Conservation (phyloP, 1,140 invertebrate species). For the Musca vetustissima region DNA sequence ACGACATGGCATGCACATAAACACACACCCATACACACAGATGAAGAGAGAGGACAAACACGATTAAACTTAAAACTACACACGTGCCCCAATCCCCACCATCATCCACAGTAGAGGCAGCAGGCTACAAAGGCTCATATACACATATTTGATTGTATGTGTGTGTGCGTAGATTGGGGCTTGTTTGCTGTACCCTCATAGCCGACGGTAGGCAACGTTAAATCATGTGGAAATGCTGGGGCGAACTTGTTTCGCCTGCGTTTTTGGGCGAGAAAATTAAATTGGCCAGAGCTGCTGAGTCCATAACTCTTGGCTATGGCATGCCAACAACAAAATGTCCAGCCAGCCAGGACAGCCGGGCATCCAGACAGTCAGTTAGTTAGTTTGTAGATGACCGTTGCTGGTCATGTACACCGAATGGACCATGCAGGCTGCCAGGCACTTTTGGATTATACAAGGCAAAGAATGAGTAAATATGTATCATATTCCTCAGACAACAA, state of each 20-base stretch:
- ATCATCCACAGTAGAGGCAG: not conserved
- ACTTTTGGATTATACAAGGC: not conserved
- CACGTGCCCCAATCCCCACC: not conserved
- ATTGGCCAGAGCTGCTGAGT: conserved; percentile 28
- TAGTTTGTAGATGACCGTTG: not conserved
- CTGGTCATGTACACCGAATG: no score
- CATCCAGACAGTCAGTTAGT: not conserved
- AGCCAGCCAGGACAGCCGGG: not conserved
- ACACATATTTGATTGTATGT: not conserved
- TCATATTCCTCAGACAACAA: no score
- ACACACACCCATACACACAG: not conserved
- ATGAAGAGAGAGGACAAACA: not conserved
- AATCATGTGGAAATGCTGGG: conserved; percentile 26
- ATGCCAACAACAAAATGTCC: no score
- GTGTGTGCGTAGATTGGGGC: not conserved
- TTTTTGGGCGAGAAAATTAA: conserved; percentile 27
- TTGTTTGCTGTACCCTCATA: conserved; percentile 10
- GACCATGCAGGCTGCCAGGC: not conserved
- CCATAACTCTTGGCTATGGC: conserved; percentile 28
- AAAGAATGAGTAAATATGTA: no score
- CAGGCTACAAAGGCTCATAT: not conserved
- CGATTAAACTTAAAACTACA: conserved; percentile 18
- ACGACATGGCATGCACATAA: not conserved
- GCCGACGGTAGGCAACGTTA: conserved; percentile 25
- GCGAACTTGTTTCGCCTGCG: conserved; percentile 22